Base-by-base conservation (phyloP, 1,140 invertebrate species). In the Arctopsyche grandis region DNA sequence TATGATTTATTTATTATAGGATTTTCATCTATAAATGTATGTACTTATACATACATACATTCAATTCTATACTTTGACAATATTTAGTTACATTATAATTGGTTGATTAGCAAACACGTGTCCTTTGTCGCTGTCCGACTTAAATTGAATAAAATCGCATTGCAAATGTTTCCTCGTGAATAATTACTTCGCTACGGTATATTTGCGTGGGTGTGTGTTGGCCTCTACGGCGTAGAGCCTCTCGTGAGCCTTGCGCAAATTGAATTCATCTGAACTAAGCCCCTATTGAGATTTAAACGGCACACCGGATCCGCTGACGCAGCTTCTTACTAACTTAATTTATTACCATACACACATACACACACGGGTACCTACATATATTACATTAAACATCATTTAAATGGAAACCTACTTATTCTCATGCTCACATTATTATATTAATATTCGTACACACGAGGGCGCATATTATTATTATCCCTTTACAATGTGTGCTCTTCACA, bases 221-320 rank as follows among this genome's bases (percentile, higher is more conserved):
- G 19, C 10, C 21, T 66, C 22, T 66, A 70, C 26, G 63, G 10
- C 63, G 38, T 60, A 52, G 60, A 70, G 44, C 22, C 76, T 77
- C 69, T 71, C 58, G 74, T 77, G 76, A 77, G 76, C 76, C 77
- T 66, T 60, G 26, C 77, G 77, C 77, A 78, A 78, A 78, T 78
- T 78, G 77, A 78, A 78, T 78, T 78, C 77, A 78, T 78, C 69
- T 78, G 69, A 29, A 58, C 77, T 78, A 71, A 78, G 77, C 77
- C 69, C 38, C 77, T 76, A 78, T 73, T 73, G 77, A 78, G 77
- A 78, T 78, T 78, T 71, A 78, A 78, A 73, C 46, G 77, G 44
- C 77, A 73, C 66, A 76, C 74, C 21, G 52, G 46, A 74, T 74
- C 10, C 48, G 24, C 56, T 48, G 74, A 63, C 52, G 58, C 21